phyloP scores from a whole-genome alignment of 2,797 vertebrate species.

The Carapus acus region DNA sequence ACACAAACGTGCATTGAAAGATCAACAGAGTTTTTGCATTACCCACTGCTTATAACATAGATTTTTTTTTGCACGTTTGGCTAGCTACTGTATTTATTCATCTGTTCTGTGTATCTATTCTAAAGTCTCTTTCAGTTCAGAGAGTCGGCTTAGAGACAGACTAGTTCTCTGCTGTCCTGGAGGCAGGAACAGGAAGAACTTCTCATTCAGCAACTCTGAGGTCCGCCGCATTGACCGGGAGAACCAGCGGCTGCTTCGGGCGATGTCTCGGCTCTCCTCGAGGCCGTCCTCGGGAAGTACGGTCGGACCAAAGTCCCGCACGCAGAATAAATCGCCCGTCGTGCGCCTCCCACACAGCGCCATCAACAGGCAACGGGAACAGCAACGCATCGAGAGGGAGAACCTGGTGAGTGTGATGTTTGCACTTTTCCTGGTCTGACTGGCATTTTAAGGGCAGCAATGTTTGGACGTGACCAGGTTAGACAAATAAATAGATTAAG shows the following conservation, averaged over 20 bases:
- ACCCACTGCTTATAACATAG: neutral
- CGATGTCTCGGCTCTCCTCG: constrained; percentile 75
- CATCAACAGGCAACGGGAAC: constrained; percentile 85
- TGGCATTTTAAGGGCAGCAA: too few species aligned
- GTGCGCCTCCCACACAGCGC: constrained; percentile 76
- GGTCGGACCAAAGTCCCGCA: constrained; percentile 21
- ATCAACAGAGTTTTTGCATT: too few species aligned
- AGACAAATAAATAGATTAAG: too few species aligned
- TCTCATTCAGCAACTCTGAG: constrained; percentile 84
- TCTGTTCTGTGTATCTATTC: constrained; percentile 3
- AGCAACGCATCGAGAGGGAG: constrained; percentile 87
- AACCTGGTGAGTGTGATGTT: constrained; percentile 87
- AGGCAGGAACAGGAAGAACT: constrained; percentile 78
- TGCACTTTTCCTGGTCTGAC: too few species aligned
- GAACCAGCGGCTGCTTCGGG: constrained; percentile 86
- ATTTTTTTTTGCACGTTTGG: neutral
- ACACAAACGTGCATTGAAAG: too few species aligned
- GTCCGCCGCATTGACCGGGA: constrained; percentile 84
- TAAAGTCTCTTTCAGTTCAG: constrained; percentile 75
- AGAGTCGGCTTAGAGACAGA: constrained; percentile 68
- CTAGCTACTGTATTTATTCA: neutral
- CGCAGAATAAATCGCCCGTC: constrained; percentile 26
- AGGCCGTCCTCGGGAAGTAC: constrained; percentile 63
- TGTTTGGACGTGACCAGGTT: too few species aligned
- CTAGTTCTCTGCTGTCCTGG: constrained; percentile 60